phyloP scores from a whole-genome alignment of 2,797 vertebrate species.

The Morelia viridis region DNA sequence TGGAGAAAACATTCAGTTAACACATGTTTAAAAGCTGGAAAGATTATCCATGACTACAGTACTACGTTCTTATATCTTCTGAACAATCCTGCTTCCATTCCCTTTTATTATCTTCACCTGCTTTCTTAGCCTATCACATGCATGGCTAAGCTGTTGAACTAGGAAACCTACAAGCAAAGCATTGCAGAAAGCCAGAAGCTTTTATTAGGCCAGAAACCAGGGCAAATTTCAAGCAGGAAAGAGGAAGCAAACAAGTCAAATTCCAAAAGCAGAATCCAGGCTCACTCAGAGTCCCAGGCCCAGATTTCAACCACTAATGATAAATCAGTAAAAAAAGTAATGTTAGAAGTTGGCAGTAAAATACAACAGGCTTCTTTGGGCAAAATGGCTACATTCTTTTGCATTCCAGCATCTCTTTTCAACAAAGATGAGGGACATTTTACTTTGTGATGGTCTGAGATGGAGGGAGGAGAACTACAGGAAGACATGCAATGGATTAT shows the following conservation, averaged over 20 bases:
- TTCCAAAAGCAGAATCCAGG: not conserved
- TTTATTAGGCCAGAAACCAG: not conserved
- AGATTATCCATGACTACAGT: not conserved
- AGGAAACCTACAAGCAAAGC: not conserved
- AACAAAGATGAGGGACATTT: not conserved
- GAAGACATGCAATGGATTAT: not conserved
- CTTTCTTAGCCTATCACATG: not conserved
- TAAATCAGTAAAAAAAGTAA: not conserved
- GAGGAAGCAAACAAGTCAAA: not conserved
- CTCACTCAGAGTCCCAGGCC: not conserved
- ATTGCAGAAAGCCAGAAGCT: not conserved
- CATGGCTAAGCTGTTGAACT: not conserved
- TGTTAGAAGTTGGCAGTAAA: not conserved
- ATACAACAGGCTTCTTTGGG: not conserved
- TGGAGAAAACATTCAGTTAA: not conserved
- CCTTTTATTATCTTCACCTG: not conserved
- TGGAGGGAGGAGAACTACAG: not conserved
- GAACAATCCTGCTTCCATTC: not conserved
- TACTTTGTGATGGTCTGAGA: not conserved
- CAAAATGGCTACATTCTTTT: not conserved
- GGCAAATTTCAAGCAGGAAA: not conserved
- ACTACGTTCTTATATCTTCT: not conserved
- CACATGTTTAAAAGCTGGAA: not conserved
- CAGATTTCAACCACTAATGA: not conserved
- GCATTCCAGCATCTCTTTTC: not conserved